These are phyloP conservation scores for Cossypha dichroa DNA, from an alignment of 2,797 vertebrate species.

Conservation along the genomic window DNA sequence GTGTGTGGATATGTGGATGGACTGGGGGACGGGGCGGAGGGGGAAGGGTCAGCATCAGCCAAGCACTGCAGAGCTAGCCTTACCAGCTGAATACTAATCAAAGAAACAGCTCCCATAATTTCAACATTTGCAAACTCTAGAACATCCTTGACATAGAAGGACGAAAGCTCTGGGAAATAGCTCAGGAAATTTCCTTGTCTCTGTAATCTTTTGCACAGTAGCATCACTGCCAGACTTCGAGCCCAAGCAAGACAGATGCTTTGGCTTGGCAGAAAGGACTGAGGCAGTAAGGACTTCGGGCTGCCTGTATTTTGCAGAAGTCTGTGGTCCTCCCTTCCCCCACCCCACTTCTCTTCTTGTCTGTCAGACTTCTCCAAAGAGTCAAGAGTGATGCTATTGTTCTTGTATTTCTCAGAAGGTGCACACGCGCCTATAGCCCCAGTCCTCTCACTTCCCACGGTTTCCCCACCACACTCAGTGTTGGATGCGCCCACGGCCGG, in stretches of 20 bases:
- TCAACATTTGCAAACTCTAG: slow-evolving; percentile 23
- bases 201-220: background rate
- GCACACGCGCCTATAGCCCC: background rate
- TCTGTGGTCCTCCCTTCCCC: background rate
- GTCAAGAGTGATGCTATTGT: background rate
- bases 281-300: background rate
- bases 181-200: background rate
- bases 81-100: slow-evolving; percentile 81
- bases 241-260: background rate
- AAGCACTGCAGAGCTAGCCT: slow-evolving; percentile 73
- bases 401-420: background rate
- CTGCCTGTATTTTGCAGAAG: background rate
- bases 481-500: background rate
- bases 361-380: slow-evolving; percentile 2
- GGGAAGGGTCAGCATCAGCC: slow-evolving; percentile 49
- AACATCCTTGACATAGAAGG: background rate
- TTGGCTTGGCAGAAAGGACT: background rate
- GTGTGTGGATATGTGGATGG: background rate
- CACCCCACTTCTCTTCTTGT: background rate
- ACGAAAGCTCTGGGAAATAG: background rate
- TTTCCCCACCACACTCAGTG: background rate
- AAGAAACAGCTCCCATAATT: slow-evolving; percentile 4
- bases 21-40: background rate
- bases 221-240: background rate
- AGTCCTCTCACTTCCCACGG: background rate